phyloP scores from a whole-genome alignment of 2,113 vertebrate genomes.

The Polyodon spathula region DNA sequence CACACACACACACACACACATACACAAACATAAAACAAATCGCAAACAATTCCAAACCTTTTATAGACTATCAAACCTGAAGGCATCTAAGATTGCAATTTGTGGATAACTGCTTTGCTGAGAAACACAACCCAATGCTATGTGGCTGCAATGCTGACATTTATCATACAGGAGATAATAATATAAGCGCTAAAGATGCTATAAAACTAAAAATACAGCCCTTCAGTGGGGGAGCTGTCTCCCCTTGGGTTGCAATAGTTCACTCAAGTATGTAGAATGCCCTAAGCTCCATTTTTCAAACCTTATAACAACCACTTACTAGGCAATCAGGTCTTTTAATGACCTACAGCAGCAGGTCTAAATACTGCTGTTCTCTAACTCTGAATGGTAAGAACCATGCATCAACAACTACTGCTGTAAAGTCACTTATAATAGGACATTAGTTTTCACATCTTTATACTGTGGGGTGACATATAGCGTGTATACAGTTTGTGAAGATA shows the following conservation, averaged over 20 bases:
- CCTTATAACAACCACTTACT: neutral
- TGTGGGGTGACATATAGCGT: too few species aligned
- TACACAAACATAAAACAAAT: neutral
- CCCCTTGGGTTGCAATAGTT: neutral
- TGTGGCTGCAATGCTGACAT: neutral
- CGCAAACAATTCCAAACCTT: neutral
- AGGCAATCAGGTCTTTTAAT: too few species aligned
- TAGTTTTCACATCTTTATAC: too few species aligned
- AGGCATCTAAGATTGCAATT: neutral
- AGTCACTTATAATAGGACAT: too few species aligned
- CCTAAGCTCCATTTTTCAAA: neutral
- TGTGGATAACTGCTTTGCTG: neutral
- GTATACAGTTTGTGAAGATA: too few species aligned
- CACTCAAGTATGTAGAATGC: constrained; percentile 1
- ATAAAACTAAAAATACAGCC: constrained; percentile 1
- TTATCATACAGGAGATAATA: neutral
- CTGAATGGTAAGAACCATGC: too few species aligned
- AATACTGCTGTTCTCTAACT: too few species aligned
- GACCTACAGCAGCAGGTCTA: too few species aligned
- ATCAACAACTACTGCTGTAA: too few species aligned
- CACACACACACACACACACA: neutral
- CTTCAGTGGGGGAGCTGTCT: neutral
- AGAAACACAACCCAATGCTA: neutral
- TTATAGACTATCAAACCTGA: neutral
- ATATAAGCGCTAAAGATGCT: neutral